These are phyloP conservation scores for Rousettus madagascariensis DNA, from an alignment of 2,797 vertebrate species.

Conservation along the genomic window DNA sequence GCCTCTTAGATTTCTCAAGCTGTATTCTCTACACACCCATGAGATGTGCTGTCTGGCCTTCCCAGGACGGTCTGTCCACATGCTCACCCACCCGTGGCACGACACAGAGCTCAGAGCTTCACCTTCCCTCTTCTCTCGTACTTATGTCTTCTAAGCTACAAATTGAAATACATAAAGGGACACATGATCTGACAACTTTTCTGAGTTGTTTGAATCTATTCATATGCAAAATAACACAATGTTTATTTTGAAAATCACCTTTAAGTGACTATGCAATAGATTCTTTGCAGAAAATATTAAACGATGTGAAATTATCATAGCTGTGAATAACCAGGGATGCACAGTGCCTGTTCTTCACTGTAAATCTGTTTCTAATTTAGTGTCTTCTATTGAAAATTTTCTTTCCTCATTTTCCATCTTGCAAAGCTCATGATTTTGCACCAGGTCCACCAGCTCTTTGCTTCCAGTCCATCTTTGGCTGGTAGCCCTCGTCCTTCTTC, in stretches of 20 bases:
- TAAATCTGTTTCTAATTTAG: background rate
- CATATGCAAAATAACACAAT: background rate
- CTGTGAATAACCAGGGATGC: background rate
- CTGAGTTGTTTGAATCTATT: background rate
- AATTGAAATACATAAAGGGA: background rate
- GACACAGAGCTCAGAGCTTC: background rate
- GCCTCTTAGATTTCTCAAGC: background rate
- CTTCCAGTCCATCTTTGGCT: too few species aligned
- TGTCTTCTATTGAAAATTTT: background rate
- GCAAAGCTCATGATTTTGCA: background rate
- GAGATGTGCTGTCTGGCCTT: accelerated
- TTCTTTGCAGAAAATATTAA: background rate
- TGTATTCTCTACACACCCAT: too few species aligned
- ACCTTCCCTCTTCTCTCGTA: background rate
- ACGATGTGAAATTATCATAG: background rate
- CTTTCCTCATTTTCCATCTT: background rate
- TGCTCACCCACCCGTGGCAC: accelerated
- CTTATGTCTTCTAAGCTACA: background rate
- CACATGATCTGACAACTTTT: background rate
- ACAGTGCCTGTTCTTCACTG: background rate
- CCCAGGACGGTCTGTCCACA: background rate
- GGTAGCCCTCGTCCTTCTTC: background rate
- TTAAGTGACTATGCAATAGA: background rate
- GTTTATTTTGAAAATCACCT: background rate
- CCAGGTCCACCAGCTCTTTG: too few species aligned